A percentile compares a stretch with the other conserved stretches of the same genome.
Conservation (phyloP, 1,140 invertebrate species). For the Drosophila kurseongensis region DNA sequence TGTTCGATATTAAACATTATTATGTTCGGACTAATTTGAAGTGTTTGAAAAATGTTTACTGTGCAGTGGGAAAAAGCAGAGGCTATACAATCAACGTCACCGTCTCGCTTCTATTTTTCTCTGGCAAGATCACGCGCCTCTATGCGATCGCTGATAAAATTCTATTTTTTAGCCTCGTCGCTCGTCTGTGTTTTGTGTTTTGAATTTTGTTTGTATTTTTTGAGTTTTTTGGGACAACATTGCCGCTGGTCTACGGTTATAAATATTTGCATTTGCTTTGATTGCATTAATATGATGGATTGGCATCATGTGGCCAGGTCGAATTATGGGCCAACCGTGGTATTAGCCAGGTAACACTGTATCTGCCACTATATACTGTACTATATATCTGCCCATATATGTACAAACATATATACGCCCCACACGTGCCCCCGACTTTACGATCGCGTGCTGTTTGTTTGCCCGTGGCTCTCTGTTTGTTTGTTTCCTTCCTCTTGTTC, state of each 20-base stretch:
- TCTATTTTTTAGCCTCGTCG: conserved; percentile 13
- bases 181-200: conserved; percentile 3
- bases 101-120: conserved; percentile 65
- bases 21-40: not conserved
- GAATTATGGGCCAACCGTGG: no score
- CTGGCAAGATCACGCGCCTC: conserved; percentile 75
- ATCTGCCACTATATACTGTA: not conserved
- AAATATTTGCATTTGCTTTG: conserved; percentile 45
- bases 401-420: not conserved
- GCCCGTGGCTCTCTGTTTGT: conserved; percentile 11
- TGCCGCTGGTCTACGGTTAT: not conserved
- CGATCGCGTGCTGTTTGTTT: conserved; percentile 54
- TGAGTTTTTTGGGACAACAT: conserved; percentile 12
- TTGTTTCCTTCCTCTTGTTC: not conserved
- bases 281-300: conserved; percentile 52
- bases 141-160: conserved; percentile 72
- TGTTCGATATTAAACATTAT: not conserved
- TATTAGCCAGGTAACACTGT: not conserved
- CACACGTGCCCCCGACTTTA: conserved; percentile 48
- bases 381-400: not conserved
- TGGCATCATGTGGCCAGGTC: conserved; percentile 29
- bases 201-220: not conserved
- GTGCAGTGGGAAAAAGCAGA: conserved; percentile 12
- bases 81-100: conserved; percentile 59
- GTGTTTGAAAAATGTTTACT: not conserved